Percentiles rank a stretch among this genome's conserved stretches.
Conservation (phyloP, 2,797 vertebrate species). For the Pseudotriccus pelzelni region DNA sequence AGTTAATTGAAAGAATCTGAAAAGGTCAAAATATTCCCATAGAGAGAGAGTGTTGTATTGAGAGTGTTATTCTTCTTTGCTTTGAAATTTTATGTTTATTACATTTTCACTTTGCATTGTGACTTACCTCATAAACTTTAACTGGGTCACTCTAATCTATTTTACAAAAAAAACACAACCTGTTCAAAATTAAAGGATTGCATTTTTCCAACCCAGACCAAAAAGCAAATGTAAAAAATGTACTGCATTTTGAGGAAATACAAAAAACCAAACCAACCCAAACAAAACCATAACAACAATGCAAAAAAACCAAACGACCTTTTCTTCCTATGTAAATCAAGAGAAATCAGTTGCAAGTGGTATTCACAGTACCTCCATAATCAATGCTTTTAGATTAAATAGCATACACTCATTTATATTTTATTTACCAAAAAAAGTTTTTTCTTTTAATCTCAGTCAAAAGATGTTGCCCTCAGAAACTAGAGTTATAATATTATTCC, state of each 20-base stretch:
- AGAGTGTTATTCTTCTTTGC: background rate
- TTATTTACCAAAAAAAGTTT: background rate
- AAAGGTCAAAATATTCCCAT: background rate
- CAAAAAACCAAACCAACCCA: background rate
- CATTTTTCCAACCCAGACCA: background rate
- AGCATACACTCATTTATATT: background rate
- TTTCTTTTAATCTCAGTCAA: background rate
- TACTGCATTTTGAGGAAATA: no score
- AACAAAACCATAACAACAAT: background rate
- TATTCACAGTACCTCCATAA: background rate
- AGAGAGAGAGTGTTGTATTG: no score
- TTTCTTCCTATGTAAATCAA: background rate
- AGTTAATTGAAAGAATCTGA: background rate
- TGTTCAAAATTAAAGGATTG: background rate
- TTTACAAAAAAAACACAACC: background rate
- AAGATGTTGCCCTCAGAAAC: background rate
- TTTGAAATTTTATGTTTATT: background rate
- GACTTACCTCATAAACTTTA: background rate
- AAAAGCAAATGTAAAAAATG: background rate
- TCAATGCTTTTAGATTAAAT: background rate
- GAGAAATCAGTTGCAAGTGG: background rate
- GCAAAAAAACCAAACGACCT: background rate
- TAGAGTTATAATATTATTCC: background rate
- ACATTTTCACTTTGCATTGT: background rate
- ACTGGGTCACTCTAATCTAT: accelerated